Percentiles rank a stretch among this genome's conserved stretches.
Conservation (phyloP, 2,888 invertebrate genomes). For the Trichacis sp. region DNA sequence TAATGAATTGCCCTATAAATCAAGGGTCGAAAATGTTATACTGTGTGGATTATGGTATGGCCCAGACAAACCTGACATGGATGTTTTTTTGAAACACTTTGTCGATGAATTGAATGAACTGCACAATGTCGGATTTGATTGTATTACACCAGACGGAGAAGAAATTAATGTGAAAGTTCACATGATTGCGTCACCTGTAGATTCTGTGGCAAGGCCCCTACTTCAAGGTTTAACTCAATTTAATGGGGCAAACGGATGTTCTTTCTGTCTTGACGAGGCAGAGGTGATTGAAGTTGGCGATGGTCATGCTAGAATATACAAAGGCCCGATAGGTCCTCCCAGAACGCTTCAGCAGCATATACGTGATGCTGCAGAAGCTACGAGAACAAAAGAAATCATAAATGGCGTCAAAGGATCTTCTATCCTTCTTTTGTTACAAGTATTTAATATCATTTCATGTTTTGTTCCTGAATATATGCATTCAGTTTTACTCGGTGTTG, state of each 20-base stretch:
- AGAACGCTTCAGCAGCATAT: conserved; percentile 11
- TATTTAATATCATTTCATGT: conserved; percentile 22
- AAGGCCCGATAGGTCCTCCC: not conserved
- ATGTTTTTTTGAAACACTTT: conserved; percentile 21
- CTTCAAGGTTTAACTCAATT: conserved; percentile 21
- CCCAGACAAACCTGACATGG: conserved; percentile 9
- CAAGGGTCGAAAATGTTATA: conserved; percentile 14
- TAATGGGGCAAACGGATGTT: conserved; percentile 31
- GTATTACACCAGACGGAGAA: not conserved
- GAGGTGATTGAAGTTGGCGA: conserved; percentile 9
- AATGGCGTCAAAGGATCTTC: conserved; percentile 27
- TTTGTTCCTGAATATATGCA: conserved; percentile 31
- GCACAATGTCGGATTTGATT: conserved; percentile 16
- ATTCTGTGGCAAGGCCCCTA: conserved; percentile 19
- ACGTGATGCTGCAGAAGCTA: conserved; percentile 7
- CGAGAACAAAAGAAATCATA: not conserved
- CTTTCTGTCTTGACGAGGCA: conserved; percentile 25
- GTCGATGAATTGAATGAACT: conserved; percentile 22
- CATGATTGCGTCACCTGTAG: conserved; percentile 15
- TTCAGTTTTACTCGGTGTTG: conserved; percentile 10
- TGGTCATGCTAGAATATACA: conserved; percentile 23
- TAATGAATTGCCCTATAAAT: conserved; percentile 34
- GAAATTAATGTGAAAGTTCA: conserved; percentile 21
- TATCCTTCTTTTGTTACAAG: conserved; percentile 5
- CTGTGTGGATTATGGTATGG: conserved; percentile 19